Evolutionary conservation across 2,888 invertebrate genomes (phyloP).

Genomic region (Leucoptera coffeella): DNA sequence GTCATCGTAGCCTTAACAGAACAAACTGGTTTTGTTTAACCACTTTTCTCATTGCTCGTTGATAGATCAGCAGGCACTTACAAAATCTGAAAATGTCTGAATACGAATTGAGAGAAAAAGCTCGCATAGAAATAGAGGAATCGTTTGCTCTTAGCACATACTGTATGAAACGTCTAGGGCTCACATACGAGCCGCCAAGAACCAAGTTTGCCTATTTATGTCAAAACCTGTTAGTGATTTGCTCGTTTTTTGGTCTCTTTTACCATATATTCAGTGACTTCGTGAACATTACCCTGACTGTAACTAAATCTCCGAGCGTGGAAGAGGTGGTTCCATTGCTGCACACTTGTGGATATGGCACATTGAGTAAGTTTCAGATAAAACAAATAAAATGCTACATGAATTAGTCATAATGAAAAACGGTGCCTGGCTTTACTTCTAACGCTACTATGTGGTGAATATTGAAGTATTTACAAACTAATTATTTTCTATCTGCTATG

Average conservation of each 20-base stretch:
- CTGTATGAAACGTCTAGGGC: background rate
- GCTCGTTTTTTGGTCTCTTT: constrained; percentile 23
- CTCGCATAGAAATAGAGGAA: background rate
- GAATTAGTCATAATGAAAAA: too few relatives aligned
- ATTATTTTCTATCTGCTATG: too few relatives aligned
- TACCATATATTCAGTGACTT: constrained; percentile 39
- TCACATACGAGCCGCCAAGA: constrained; percentile 8
- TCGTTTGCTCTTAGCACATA: background rate
- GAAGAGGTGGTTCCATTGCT: constrained; percentile 42
- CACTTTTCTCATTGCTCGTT: too few relatives aligned
- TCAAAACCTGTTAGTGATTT: constrained; percentile 21
- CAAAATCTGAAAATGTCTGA: too few relatives aligned
- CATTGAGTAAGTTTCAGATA: constrained; percentile 38
- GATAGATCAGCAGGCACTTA: too few relatives aligned
- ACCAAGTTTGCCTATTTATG: constrained; percentile 12
- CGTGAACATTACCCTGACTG: constrained; percentile 26
- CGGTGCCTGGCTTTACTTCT: too few relatives aligned
- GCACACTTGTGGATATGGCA: constrained; percentile 39
- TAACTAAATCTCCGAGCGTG: constrained; percentile 31
- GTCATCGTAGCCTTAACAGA: too few relatives aligned
- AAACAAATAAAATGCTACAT: too few relatives aligned
- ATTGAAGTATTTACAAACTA: too few relatives aligned
- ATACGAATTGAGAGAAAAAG: too few relatives aligned
- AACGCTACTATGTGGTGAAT: too few relatives aligned
- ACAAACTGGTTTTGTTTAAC: too few relatives aligned